Conservation (phyloP, 2,113 vertebrate species). For the Cichladusa arquata region DNA sequence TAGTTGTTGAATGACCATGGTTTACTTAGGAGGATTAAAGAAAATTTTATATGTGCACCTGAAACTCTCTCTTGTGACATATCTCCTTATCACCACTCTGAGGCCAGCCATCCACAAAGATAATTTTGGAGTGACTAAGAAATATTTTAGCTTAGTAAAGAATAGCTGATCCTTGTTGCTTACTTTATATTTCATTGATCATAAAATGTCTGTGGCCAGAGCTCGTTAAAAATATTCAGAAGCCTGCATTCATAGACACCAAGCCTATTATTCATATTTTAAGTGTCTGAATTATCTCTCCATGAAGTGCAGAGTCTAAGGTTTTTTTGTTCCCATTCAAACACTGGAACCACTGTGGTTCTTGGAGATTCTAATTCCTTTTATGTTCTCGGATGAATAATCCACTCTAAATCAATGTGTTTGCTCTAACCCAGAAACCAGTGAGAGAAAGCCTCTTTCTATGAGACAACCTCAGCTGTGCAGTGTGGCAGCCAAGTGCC, state of each 20-base stretch:
- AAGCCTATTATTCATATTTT: neutral
- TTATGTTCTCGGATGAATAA: neutral
- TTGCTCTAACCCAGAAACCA: slow-evolving; percentile 1
- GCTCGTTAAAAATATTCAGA: neutral
- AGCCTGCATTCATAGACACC: neutral
- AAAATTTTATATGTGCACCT: neutral
- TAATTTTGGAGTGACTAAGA: neutral
- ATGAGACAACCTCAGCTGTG: neutral
- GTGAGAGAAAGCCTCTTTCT: neutral
- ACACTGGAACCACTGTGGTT: neutral
- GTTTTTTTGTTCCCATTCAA: slow-evolving; percentile 20
- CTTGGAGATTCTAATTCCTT: neutral
- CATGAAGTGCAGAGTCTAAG: neutral
- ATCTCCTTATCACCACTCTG: neutral
- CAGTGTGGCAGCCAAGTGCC: neutral
- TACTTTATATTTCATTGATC: neutral
- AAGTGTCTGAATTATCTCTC: neutral
- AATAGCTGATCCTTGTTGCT: neutral
- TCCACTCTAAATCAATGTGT: neutral
- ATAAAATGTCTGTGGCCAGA: neutral
- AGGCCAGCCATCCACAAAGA: neutral
- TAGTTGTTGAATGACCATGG: neutral
- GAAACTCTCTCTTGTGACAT: neutral
- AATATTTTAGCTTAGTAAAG: neutral
- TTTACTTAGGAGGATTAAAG: neutral